A percentile compares a stretch with the other conserved stretches of the same genome.
Conservation (phyloP, 2,888 invertebrate species). For the Folsomia candida region DNA sequence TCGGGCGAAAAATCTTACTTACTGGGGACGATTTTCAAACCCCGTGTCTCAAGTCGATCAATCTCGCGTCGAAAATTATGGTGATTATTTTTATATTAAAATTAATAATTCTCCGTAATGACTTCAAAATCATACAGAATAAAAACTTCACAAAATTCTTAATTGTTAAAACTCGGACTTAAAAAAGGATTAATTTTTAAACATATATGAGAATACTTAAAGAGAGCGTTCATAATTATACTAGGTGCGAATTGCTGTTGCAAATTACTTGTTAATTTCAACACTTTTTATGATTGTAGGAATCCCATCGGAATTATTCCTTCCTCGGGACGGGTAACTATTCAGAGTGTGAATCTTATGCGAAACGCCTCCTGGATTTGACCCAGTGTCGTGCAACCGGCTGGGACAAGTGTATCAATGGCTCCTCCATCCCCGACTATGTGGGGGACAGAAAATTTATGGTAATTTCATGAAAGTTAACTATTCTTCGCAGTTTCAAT, state of each 20-base stretch:
- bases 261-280: neutral
- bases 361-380: constrained; percentile 38
- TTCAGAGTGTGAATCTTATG: constrained; percentile 35
- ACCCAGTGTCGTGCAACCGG: constrained; percentile 39
- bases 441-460: constrained; percentile 13
- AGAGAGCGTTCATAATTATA: no score
- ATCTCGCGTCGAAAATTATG: neutral
- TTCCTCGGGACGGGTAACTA: constrained; percentile 48
- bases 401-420: constrained; percentile 49
- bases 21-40: constrained; percentile 25
- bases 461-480: constrained; percentile 1
- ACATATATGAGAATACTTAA: no score
- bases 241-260: no score
- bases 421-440: constrained; percentile 22
- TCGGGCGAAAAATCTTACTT: constrained; percentile 13
- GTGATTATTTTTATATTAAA: no score
- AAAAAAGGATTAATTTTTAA: no score
- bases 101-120: no score
- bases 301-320: constrained; percentile 17
- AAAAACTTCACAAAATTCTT: no score
- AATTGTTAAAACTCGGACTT: no score
- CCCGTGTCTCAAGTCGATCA: constrained; percentile 15
- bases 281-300: no score
- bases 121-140: no score
- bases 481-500: no score